Conservation (phyloP, 2,888 invertebrate genomes). For the Sphaerophoria taeniata region DNA sequence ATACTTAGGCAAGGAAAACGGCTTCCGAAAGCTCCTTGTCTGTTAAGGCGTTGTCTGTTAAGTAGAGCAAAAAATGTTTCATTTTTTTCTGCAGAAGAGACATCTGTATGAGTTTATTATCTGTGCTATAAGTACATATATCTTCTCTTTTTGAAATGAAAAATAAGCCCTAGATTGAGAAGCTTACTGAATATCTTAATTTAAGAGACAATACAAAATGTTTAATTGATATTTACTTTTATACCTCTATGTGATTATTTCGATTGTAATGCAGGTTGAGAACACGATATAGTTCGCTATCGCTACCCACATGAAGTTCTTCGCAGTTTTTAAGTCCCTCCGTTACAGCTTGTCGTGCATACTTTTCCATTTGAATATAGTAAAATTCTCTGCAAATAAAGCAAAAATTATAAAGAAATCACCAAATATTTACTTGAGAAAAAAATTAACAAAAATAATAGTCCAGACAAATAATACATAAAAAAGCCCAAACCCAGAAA, state of each 20-base stretch:
- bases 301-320: conserved; percentile 96
- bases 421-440: background rate
- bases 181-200: background rate
- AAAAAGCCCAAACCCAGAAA: too few species aligned
- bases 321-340: conserved; percentile 97
- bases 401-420: background rate
- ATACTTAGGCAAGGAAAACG: too few species aligned
- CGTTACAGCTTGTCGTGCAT: conserved; percentile 98
- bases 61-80: too few species aligned
- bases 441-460: background rate
- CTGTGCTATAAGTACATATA: too few species aligned
- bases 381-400: conserved; percentile 96
- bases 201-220: background rate
- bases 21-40: too few species aligned
- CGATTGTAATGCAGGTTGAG: conserved; percentile 99
- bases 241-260: conserved; percentile 86
- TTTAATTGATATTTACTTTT: conserved; percentile 45
- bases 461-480: too few species aligned
- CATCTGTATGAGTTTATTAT: too few species aligned
- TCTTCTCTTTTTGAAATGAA: too few species aligned
- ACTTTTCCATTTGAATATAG: conserved; percentile 99
- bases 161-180: too few species aligned
- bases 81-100: too few species aligned
- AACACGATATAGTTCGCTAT: conserved; percentile 98
- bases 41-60: too few species aligned